phyloP scores from a whole-genome alignment of 1,140 invertebrate species.

The Drosophila pandora region DNA sequence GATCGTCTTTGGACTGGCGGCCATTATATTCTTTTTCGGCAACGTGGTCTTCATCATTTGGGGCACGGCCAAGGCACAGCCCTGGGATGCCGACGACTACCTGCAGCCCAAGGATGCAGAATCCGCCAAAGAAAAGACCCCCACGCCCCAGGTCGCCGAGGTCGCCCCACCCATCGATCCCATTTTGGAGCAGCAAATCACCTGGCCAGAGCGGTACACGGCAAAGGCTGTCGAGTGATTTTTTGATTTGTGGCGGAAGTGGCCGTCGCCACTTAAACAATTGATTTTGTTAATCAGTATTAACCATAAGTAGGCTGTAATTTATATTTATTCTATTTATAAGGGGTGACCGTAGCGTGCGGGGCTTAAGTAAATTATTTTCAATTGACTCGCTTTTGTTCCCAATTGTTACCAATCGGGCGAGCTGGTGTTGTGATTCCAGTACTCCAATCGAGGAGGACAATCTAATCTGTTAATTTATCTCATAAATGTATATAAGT shows the following conservation, averaged over 20 bases:
- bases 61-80: constrained; percentile 86
- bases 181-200: constrained; percentile 64
- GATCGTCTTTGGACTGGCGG: constrained; percentile 89
- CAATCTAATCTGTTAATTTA: constrained; percentile 69
- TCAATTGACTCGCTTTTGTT: constrained; percentile 43
- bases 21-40: constrained; percentile 88
- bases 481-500: constrained; percentile 58
- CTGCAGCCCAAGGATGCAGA: constrained; percentile 62
- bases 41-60: constrained; percentile 89
- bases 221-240: constrained; percentile 46
- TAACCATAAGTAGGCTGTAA: constrained; percentile 74
- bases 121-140: background rate
- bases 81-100: constrained; percentile 86
- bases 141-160: background rate
- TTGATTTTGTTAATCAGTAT: constrained; percentile 73
- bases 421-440: constrained; percentile 13
- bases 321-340: constrained; percentile 82
- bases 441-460: constrained; percentile 40
- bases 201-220: constrained; percentile 66
- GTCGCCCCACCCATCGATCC: constrained; percentile 61
- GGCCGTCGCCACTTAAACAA: constrained; percentile 15
- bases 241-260: constrained; percentile 40
- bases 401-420: constrained; percentile 39
- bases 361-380: constrained; percentile 73
- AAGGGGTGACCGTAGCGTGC: constrained; percentile 57